Conservation (phyloP, 2,888 invertebrate species). For the Tenthredo scrophulariae region DNA sequence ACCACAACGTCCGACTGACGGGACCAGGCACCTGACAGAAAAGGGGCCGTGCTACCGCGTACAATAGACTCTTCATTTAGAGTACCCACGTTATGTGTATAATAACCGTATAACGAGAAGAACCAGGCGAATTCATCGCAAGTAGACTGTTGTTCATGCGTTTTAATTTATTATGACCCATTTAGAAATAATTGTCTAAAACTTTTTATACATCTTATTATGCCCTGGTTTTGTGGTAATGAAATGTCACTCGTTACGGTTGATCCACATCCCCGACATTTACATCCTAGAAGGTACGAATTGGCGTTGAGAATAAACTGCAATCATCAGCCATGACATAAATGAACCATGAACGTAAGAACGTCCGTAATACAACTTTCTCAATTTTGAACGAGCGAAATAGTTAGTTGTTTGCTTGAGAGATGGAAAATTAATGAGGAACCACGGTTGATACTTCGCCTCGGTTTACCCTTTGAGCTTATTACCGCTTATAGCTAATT, state of each 20-base stretch:
- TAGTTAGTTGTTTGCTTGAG: background rate
- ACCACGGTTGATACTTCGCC: background rate
- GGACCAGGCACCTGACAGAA: background rate
- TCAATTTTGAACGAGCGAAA: background rate
- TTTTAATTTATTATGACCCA: background rate
- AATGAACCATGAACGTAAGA: background rate
- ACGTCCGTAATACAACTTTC: background rate
- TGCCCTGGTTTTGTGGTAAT: background rate
- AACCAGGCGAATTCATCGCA: background rate
- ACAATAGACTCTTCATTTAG: conserved; percentile 3
- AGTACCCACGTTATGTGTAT: background rate
- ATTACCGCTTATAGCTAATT: background rate
- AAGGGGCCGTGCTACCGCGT: background rate
- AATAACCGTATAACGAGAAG: background rate
- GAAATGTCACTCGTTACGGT: background rate
- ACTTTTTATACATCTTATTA: background rate
- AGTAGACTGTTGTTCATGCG: conserved; percentile 5
- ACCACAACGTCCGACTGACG: conserved; percentile 39
- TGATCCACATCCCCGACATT: background rate
- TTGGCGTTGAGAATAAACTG: background rate
- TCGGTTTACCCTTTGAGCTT: background rate
- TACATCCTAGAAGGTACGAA: background rate
- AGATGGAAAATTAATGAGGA: background rate
- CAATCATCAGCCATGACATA: background rate
- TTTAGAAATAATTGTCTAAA: background rate